A percentile compares a stretch with the other conserved stretches of the same genome.
Evolutionary conservation across 2,888 invertebrate species (phyloP).

Genomic region (Acrobasis suavella): DNA sequence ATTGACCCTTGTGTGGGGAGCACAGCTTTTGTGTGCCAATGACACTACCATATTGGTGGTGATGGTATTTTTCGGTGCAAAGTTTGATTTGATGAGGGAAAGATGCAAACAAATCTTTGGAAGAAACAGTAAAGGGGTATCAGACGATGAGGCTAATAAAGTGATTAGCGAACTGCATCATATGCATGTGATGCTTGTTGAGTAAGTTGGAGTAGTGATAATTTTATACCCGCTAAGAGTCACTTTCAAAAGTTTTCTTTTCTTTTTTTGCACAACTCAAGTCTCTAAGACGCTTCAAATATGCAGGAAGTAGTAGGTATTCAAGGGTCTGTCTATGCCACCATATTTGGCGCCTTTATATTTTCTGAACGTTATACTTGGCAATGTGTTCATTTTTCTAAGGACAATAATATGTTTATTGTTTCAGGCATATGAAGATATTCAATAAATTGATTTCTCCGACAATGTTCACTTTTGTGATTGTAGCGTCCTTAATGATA

Average conservation of each 20-base stretch:
- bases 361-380: no score
- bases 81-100: constrained; percentile 58
- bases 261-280: no score
- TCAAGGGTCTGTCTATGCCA: no score
- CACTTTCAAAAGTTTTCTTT: no score
- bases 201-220: constrained; percentile 49
- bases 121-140: constrained; percentile 33
- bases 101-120: constrained; percentile 59
- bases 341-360: no score
- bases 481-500: constrained; percentile 65
- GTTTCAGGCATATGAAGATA: constrained; percentile 57
- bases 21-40: constrained; percentile 54
- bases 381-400: no score
- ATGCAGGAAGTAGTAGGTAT: no score
- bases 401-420: no score
- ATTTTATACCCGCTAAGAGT: no score
- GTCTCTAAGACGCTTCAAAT: no score
- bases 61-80: constrained; percentile 68
- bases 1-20: constrained; percentile 53
- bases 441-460: constrained; percentile 69
- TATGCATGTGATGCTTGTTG: constrained; percentile 55
- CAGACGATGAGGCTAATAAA: constrained; percentile 39
- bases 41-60: constrained; percentile 58
- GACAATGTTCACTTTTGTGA: constrained; percentile 70
- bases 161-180: constrained; percentile 50